Evolutionary conservation across 1,140 invertebrate genomes (phyloP).

Genomic region (Drosophila lacertosa): DNA sequence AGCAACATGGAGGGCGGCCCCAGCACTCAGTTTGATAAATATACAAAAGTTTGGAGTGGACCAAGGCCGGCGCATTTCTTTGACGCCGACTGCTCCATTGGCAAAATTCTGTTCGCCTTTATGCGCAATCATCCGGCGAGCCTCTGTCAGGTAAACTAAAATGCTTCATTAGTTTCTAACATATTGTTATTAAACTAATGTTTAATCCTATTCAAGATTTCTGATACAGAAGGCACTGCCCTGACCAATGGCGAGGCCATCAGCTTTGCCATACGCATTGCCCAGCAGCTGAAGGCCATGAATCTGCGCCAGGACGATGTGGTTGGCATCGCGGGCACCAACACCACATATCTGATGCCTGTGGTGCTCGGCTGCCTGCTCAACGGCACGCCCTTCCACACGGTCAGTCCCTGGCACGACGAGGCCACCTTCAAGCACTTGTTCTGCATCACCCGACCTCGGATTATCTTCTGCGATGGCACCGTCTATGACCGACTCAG

Average conservation of each 20-base stretch:
- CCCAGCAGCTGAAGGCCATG: conserved; percentile 69
- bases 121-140: conserved; percentile 77
- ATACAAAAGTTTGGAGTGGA: conserved; percentile 82
- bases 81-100: conserved; percentile 77
- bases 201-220: conserved; percentile 47
- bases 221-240: conserved; percentile 74
- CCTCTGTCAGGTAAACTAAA: conserved; percentile 63
- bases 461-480: conserved; percentile 79
- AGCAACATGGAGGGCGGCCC: conserved; percentile 67
- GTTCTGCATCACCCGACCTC: conserved; percentile 72
- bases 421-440: conserved; percentile 76
- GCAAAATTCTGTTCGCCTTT: conserved; percentile 78
- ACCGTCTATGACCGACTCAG: conserved; percentile 58
- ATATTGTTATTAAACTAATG: neutral
- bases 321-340: conserved; percentile 71
- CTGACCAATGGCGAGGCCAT: conserved; percentile 79
- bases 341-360: conserved; percentile 77
- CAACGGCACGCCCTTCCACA: conserved; percentile 79
- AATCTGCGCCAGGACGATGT: conserved; percentile 74
- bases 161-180: neutral
- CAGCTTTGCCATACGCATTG: conserved; percentile 76
- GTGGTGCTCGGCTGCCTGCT: conserved; percentile 73
- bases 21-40: conserved; percentile 78
- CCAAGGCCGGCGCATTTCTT: conserved; percentile 76
- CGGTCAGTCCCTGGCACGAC: conserved; percentile 70